Evolutionary conservation across 1,140 invertebrate species (phyloP), one percentile per base, ranked within the genome.

Genomic region (Pogonus chalceus): DNA sequence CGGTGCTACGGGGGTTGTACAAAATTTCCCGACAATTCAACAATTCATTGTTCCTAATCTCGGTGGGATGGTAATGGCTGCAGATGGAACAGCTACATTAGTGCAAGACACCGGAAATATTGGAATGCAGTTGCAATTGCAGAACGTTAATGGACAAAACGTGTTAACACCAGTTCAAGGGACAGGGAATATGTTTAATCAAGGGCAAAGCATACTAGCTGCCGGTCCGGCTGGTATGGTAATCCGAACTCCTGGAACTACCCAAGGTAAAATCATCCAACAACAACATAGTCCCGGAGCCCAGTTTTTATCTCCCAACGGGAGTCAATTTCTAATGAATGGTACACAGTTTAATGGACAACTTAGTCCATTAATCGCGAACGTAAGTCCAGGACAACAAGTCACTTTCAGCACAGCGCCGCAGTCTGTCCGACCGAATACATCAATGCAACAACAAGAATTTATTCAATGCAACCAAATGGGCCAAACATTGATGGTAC

Each of bases 31-130:
- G 0, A 80, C 84, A 0, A 85, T 88, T 51, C 88, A 90, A 62
- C 87, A 90, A 62, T 84, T 90, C 60, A 83, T 90, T 47, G 81
- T 90, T 46, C 87, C 88, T 2, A 85, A 87, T 59, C 67, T 88
- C 1, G 85, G 86, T 1, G 53, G 58, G 9, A 69, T 70, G 67
- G 67, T 70, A 4, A 69, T 70, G 66, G 68, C 69, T 52, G 59
- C 68, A 2, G 68, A 70, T 59, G 68, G 68, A 18, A 69, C 68
- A 77, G 87, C 56, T 79, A 90, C 78, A 78, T 87, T 46, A 81
- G 82, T 84, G 79, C 85, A 20, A 78, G 84, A 22, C 80, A 85
- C 60, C 80, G 80, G 1, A 80, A 83, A 62, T 80, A 84, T 53
- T 78, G 82, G 82, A 0, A 80, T 86, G 78, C 84, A 85, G 53